Conservation (phyloP, 1,140 invertebrate genomes). For the Archivesica marissinica region DNA sequence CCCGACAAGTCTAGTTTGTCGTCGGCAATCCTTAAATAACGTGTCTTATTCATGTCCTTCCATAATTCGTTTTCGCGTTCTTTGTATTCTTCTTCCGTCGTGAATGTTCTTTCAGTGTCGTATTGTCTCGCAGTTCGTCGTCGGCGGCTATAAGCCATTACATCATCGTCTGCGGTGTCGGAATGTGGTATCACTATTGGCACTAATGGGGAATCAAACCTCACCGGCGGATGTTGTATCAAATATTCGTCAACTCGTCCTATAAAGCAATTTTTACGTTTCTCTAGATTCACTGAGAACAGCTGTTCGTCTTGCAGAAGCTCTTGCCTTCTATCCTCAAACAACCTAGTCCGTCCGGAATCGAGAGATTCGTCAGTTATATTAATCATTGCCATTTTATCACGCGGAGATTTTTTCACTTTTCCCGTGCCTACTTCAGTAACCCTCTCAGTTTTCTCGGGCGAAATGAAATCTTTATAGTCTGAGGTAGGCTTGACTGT, state of each 20-base stretch:
- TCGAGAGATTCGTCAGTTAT: slow-evolving; percentile 43
- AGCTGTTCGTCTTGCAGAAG: slow-evolving; percentile 74
- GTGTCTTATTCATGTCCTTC: slow-evolving; percentile 75
- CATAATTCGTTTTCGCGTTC: slow-evolving; percentile 67
- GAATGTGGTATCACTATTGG: neutral
- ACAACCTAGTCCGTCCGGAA: slow-evolving; percentile 44
- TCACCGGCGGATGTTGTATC: slow-evolving; percentile 61
- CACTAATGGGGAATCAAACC: slow-evolving; percentile 37
- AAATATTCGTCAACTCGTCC: slow-evolving; percentile 74
- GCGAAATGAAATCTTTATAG: slow-evolving; percentile 59
- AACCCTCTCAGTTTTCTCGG: slow-evolving; percentile 20
- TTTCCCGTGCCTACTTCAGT: slow-evolving; percentile 54
- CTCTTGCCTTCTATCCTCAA: slow-evolving; percentile 73
- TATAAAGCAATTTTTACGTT: slow-evolving; percentile 74
- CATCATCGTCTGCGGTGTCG: slow-evolving; percentile 53
- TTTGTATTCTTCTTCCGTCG: slow-evolving; percentile 73
- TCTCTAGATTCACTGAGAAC: slow-evolving; percentile 62
- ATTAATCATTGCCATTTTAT: slow-evolving; percentile 49
- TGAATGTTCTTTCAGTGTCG: slow-evolving; percentile 67
- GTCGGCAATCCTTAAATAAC: slow-evolving; percentile 71
- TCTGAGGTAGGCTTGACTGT: slow-evolving; percentile 18
- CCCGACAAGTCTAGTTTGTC: slow-evolving; percentile 71
- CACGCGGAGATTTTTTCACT: slow-evolving; percentile 40
- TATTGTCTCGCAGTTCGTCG: slow-evolving; percentile 54
- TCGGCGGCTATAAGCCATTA: slow-evolving; percentile 35